Evolutionary conservation across 2,888 invertebrate species (phyloP), one percentile per base, ranked within the genome.

Genomic region (Lasioglossum leucozonium): DNA sequence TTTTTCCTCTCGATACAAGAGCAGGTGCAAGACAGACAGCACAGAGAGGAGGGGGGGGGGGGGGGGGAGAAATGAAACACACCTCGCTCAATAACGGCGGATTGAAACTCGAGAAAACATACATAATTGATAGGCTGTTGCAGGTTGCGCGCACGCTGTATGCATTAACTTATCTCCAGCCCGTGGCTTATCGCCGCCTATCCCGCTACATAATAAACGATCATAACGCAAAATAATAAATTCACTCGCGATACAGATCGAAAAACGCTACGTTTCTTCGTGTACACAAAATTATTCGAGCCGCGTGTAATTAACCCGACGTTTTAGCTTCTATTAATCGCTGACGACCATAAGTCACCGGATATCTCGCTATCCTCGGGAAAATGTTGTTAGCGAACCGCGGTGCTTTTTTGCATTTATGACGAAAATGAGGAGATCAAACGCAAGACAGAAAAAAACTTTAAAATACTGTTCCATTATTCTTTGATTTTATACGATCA

Each of bases 101-200:
- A 75, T 78, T 75, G 78, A 78, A 81, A 69, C 77, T 71, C 58
- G 77, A 69, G 62, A 76, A 84, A 69, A 85, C 80, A 71, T 55
- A 71, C 67, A 73, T 84, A 78, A 86, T 86, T 81, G 80, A 86
- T 81, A 77, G 71, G 73, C 79, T 37, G 65, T 67, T 37, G 62
- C 62, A 62, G 62, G 30, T 30, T 65, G 74, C n/a, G 69, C 73
- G 42, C 42, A 37, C 78, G 76, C 8, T 67, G 34, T 67, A 67
- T 79, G 58, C 73, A 71, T 83, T 73, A 77, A 77, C 83, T 77
- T 79, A 72, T 75, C 51, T 30, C 13, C 34, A 13, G 37, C 22
- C 2, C 22, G n/a, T 30, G 8, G 77, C 77, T 84, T 82, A 79
- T 58, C 44, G 55, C 30, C 37, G 22, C 42, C 30, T 44, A 34